Evolutionary conservation across 2,797 vertebrate species (phyloP).

Genomic region (Balearica regulorum): DNA sequence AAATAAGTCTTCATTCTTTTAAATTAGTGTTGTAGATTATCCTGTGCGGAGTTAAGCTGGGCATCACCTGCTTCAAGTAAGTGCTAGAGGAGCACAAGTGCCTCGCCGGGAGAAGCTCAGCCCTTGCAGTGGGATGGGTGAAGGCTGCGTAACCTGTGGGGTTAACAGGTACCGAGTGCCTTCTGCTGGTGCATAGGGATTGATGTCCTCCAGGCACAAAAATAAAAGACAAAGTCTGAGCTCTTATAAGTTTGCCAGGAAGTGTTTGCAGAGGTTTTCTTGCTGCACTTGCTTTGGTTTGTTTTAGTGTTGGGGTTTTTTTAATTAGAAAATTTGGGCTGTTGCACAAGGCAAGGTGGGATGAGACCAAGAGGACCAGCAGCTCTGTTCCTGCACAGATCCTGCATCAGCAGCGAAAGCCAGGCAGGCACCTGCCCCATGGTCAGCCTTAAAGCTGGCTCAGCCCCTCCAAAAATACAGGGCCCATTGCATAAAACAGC

Average conservation of each 20-base stretch:
- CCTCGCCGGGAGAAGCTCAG: fast-evolving
- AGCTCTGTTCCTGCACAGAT: fast-evolving
- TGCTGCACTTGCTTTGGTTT: neutral
- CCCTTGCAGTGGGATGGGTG: neutral
- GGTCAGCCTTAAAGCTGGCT: neutral
- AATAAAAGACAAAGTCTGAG: neutral
- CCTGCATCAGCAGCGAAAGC: neutral
- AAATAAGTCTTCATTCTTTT: neutral
- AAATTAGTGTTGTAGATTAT: neutral
- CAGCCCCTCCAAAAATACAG: neutral
- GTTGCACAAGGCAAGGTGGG: neutral
- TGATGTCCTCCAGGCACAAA: fast-evolving
- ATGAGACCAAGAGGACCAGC: neutral
- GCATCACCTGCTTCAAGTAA: neutral
- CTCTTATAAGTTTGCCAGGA: neutral
- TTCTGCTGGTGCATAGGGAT: neutral
- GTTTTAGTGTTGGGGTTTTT: neutral
- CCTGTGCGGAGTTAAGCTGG: neutral
- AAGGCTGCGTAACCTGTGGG: neutral
- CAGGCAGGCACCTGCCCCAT: neutral
- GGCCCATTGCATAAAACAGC: fast-evolving
- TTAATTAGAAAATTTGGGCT: neutral
- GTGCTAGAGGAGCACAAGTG: fast-evolving
- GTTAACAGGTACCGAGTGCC: neutral
- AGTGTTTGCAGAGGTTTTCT: neutral